Percentiles rank a stretch among this genome's conserved stretches.
Evolutionary conservation across 1,140 invertebrate species (phyloP).

Genomic region (Venustaconcha ellipsiformis): DNA sequence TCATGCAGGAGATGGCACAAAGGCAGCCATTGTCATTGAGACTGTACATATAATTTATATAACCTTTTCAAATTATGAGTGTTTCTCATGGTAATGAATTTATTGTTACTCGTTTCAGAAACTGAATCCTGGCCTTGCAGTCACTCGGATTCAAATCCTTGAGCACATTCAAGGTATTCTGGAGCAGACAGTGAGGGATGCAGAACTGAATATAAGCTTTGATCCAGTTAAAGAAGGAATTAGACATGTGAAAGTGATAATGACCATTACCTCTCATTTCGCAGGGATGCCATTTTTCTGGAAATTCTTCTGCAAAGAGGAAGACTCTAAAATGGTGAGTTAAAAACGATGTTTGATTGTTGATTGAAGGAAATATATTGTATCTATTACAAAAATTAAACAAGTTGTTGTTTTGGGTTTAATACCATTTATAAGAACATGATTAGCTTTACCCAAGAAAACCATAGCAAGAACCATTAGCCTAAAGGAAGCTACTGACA

Average conservation of each 20-base stretch:
- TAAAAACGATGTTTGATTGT: too few relatives aligned
- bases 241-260: slow-evolving; percentile 1
- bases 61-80: too few relatives aligned
- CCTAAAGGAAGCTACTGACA: too few relatives aligned
- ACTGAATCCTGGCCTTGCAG: slow-evolving; percentile 64
- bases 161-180: slow-evolving; percentile 57
- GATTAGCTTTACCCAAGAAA: too few relatives aligned
- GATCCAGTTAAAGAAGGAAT: not conserved
- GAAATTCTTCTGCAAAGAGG: slow-evolving; percentile 45
- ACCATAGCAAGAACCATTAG: too few relatives aligned
- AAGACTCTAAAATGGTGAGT: slow-evolving; percentile 49
- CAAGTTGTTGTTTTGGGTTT: too few relatives aligned
- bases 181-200: slow-evolving; percentile 41
- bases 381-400: too few relatives aligned
- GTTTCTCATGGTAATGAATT: not conserved
- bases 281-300: slow-evolving; percentile 61
- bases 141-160: slow-evolving; percentile 53
- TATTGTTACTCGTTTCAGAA: slow-evolving; percentile 46
- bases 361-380: too few relatives aligned
- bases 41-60: too few relatives aligned
- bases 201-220: slow-evolving; percentile 34
- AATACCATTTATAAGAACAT: too few relatives aligned
- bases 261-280: slow-evolving; percentile 49
- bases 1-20: too few relatives aligned
- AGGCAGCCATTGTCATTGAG: too few relatives aligned